Percentiles rank a stretch among this genome's conserved stretches.
Evolutionary conservation across 2,113 vertebrate species (phyloP).

Genomic region (Eira barbara): DNA sequence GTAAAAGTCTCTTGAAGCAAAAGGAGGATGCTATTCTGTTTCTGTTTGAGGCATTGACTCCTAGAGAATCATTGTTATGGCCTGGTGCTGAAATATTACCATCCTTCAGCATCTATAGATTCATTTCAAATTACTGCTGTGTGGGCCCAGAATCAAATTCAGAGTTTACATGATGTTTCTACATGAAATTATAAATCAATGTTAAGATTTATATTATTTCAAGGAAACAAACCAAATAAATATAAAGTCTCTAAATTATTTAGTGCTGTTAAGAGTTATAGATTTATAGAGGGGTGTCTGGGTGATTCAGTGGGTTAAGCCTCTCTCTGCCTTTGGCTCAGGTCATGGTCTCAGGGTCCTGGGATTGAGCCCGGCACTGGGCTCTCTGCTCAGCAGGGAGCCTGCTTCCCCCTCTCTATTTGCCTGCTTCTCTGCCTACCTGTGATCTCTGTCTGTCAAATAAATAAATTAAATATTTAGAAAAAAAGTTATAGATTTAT

Average conservation of each 20-base stretch:
- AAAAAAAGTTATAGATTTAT: not conserved
- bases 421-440: too few species aligned
- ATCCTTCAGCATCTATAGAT: not conserved
- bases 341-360: too few species aligned
- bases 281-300: not conserved
- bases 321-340: too few species aligned
- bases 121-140: not conserved
- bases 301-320: too few species aligned
- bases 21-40: not conserved
- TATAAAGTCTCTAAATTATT: not conserved
- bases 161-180: too few species aligned
- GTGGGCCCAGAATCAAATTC: not conserved
- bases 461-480: too few species aligned
- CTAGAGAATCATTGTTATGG: not conserved
- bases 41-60: not conserved
- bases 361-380: too few species aligned
- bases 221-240: not conserved
- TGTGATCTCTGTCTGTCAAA: too few species aligned
- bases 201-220: not conserved
- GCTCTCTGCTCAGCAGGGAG: too few species aligned
- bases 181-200: not conserved
- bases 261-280: not conserved
- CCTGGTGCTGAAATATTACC: not conserved
- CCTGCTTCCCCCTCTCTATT: too few species aligned
- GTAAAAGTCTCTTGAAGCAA: accelerated